Conservation (phyloP, 2,888 invertebrate genomes). For the Amaurobius ferox region DNA sequence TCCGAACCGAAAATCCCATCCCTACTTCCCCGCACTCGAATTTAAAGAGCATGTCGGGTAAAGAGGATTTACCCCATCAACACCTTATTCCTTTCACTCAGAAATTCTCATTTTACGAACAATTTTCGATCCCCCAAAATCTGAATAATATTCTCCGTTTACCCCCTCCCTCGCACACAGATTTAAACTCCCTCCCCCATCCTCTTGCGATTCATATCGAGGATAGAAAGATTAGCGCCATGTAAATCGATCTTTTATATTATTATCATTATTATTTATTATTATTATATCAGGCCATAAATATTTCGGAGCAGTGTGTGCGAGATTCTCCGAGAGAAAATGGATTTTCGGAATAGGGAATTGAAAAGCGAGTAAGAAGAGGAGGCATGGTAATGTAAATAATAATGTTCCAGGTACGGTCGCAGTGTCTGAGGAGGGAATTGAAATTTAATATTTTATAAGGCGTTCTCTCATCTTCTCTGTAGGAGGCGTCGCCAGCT, state of each 20-base stretch:
- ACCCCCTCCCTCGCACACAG: slow-evolving; percentile 6
- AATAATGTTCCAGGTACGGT: slow-evolving; percentile 59
- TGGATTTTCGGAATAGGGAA: slow-evolving; percentile 10
- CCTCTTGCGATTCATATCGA: slow-evolving; percentile 55
- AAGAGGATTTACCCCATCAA: slow-evolving; percentile 51
- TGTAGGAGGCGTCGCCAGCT: neutral
- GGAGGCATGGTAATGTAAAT: slow-evolving; percentile 63
- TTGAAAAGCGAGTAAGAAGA: slow-evolving; percentile 17
- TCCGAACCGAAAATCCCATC: neutral
- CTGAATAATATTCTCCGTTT: slow-evolving; percentile 60
- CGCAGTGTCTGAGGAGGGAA: slow-evolving; percentile 17
- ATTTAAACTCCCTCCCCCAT: neutral
- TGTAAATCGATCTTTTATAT: slow-evolving; percentile 68
- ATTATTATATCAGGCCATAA: slow-evolving; percentile 49
- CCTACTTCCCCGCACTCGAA: slow-evolving; percentile 6
- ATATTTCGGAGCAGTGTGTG: slow-evolving; percentile 22
- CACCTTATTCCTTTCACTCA: slow-evolving; percentile 21
- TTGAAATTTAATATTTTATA: slow-evolving; percentile 24
- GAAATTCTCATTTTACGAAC: slow-evolving; percentile 62
- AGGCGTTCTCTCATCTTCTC: slow-evolving; percentile 3
- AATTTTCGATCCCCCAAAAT: slow-evolving; percentile 49
- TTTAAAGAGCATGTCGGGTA: slow-evolving; percentile 4
- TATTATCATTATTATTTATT: slow-evolving; percentile 65
- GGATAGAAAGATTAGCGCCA: slow-evolving; percentile 49
- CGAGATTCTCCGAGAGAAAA: neutral